phyloP scores from a whole-genome alignment of 2,113 vertebrate genomes.

The Oncorhynchus gorbuscha region DNA sequence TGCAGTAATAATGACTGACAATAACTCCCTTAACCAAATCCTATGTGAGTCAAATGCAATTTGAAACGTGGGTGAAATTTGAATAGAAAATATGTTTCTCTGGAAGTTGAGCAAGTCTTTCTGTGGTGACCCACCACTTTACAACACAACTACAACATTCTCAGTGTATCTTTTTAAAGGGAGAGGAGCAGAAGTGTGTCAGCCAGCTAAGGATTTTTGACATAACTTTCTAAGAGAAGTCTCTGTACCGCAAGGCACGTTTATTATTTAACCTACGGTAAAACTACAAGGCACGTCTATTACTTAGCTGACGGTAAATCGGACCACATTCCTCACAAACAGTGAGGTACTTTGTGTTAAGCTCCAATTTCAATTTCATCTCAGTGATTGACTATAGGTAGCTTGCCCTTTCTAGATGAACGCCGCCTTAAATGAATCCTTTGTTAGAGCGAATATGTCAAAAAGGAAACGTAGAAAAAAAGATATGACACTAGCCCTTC shows the following conservation, averaged over 20 bases:
- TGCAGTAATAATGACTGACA: no score
- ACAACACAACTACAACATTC: no score
- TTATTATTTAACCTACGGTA: not conserved
- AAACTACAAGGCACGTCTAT: not conserved
- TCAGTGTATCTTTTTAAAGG: no score
- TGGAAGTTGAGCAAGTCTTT: no score
- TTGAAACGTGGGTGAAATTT: no score
- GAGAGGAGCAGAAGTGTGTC: not conserved
- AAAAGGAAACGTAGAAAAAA: not conserved
- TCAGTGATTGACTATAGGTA: not conserved
- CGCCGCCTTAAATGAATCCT: not conserved
- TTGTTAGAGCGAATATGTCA: not conserved
- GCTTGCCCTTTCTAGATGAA: not conserved
- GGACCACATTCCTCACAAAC: not conserved
- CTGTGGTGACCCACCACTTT: no score
- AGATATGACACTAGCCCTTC: not conserved
- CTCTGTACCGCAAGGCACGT: not conserved
- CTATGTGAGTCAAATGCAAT: no score
- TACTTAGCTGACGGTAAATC: not conserved
- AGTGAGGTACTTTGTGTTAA: not conserved
- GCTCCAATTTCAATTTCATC: not conserved
- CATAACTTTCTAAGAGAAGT: slow-evolving; percentile 5
- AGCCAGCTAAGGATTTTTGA: not conserved
- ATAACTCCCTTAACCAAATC: no score
- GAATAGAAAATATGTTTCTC: no score